Evolutionary conservation across 1,140 invertebrate genomes (phyloP).

Genomic region (Drosophila watanabei): DNA sequence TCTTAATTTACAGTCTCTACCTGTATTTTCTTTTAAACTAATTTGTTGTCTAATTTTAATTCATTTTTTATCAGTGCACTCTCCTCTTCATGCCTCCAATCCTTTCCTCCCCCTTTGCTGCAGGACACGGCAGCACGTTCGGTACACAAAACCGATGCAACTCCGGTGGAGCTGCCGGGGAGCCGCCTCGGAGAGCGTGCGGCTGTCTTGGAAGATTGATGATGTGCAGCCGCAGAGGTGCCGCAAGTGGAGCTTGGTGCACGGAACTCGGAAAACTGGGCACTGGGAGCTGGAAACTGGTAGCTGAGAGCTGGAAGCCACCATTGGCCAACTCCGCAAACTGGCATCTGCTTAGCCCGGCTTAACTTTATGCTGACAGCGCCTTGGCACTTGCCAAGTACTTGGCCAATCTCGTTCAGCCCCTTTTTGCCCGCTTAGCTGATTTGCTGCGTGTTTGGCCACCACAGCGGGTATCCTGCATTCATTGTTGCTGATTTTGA

Average conservation of each 20-base stretch:
- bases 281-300: neutral
- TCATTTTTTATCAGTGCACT: neutral
- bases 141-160: constrained; percentile 76
- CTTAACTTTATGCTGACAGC: constrained; percentile 83
- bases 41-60: neutral
- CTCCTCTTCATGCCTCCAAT: neutral
- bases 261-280: neutral
- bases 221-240: constrained; percentile 73
- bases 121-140: constrained; percentile 78
- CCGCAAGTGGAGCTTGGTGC: constrained; percentile 39
- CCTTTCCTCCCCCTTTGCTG: neutral
- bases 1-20: neutral
- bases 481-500: constrained; percentile 79
- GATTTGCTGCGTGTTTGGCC: constrained; percentile 73
- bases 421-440: constrained; percentile 49
- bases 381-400: constrained; percentile 80
- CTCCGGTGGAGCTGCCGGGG: constrained; percentile 20
- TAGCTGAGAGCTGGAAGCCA: neutral
- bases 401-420: constrained; percentile 42
- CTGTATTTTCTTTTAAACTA: too few relatives aligned
- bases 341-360: constrained; percentile 73
- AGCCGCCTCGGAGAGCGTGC: constrained; percentile 35
- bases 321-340: constrained; percentile 38
- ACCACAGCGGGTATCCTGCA: constrained; percentile 36
- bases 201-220: constrained; percentile 82